Evolutionary conservation across 1,140 invertebrate species (phyloP), one percentile per base, ranked within the genome.

Genomic region (Galleria mellonella): DNA sequence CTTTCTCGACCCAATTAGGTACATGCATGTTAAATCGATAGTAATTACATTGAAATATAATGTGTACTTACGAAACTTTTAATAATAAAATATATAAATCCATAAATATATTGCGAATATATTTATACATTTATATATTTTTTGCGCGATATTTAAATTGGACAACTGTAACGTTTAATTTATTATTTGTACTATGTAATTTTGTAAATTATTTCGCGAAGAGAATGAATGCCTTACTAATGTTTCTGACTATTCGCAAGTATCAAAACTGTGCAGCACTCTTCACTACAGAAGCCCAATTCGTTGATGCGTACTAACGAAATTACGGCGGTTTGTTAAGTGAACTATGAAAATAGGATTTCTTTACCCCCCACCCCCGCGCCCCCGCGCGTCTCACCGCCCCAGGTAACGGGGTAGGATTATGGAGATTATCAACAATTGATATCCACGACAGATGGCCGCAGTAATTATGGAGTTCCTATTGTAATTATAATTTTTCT

Each of bases 281-380:
- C 3, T 67, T 44, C 53, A 64, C 58, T 62, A 55, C 77, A 62
- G 79, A 61, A 82, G 75, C 75, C 73, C 67, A 62, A 73, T 74
- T 59, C 76, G 58, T n/a, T 63, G 70, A 72, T 71, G 73, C 79
- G 77, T 71, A 44, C 41, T 82, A 79, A 84, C 77, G 49, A 84
- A 79, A 82, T 84, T 78, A 83, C 69, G 68, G 51, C 70, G 74
- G 67, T 70, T 57, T 60, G 72, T 72, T 71, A 73, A 84, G 63
- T 84, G 81, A 84, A 82, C 77, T 82, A 82, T 84, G 77, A 84
- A 81, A 84, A 82, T 82, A 84, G 77, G 75, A 81, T 84, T 82
- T 82, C 75, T 83, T 77, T 71, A 52, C 53, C 47, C 12, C 45
- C 14, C 41, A 49, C 55, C 43, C 47, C 44, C 40, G 17, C 17